A percentile compares a stretch with the other conserved stretches of the same genome.
Evolutionary conservation across 1,140 invertebrate genomes (phyloP).

Genomic region (Oscheius sp.): DNA sequence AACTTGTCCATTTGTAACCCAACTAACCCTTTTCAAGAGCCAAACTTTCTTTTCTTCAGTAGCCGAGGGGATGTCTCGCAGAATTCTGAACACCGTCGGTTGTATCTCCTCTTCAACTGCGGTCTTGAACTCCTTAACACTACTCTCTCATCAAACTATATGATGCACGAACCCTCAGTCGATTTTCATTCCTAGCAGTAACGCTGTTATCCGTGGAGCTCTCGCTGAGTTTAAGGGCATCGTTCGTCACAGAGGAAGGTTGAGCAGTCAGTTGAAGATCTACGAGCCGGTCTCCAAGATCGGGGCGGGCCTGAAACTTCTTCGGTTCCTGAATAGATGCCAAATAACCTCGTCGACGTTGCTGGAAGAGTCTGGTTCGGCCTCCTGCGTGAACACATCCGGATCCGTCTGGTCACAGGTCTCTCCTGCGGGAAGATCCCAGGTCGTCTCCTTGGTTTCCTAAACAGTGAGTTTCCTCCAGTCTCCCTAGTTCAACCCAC

Average conservation of each 20-base stretch:
- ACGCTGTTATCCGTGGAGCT: too few relatives aligned
- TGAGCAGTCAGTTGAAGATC: too few relatives aligned
- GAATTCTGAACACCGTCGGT: neutral
- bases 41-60: neutral
- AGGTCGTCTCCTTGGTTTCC: neutral
- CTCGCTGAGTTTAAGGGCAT: too few relatives aligned
- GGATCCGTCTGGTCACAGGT: too few relatives aligned
- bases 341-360: neutral
- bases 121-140: conserved; percentile 1
- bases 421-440: neutral
- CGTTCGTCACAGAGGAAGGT: too few relatives aligned
- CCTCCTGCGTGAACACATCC: neutral
- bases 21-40: conserved; percentile 5
- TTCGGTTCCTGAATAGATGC: neutral
- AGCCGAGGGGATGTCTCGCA: neutral
- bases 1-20: too few relatives aligned
- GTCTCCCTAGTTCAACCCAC: neutral
- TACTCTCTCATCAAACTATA: too few relatives aligned
- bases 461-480: neutral
- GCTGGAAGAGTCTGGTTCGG: neutral
- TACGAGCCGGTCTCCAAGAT: too few relatives aligned
- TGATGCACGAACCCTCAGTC: too few relatives aligned
- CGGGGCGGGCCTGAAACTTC: neutral
- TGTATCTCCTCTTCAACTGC: neutral
- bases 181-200: too few relatives aligned